Evolutionary conservation across 2,113 vertebrate genomes (phyloP).

Genomic region (Himantopus leucocephalus): DNA sequence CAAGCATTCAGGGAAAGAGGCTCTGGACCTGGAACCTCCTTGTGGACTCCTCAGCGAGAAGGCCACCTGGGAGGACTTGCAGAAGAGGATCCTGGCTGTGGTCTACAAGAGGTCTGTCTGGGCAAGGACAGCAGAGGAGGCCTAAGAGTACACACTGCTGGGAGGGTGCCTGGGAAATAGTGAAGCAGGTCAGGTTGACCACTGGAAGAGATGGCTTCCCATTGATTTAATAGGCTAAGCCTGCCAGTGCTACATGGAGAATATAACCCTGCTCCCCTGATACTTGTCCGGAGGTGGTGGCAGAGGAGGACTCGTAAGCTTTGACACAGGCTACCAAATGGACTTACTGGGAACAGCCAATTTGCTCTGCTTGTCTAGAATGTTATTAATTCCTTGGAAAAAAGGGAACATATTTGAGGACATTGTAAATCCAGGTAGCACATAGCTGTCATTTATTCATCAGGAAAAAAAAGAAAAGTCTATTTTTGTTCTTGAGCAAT

Average conservation of each 20-base stretch:
- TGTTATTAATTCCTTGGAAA: background rate
- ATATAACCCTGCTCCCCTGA: background rate
- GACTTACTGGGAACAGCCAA: background rate
- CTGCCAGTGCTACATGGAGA: background rate
- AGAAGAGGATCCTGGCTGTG: background rate
- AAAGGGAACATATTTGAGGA: background rate
- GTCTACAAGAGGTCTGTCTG: background rate
- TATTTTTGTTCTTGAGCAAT: constrained; percentile 37
- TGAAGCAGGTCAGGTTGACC: background rate
- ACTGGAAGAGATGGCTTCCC: background rate
- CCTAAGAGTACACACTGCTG: background rate
- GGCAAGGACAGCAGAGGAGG: background rate
- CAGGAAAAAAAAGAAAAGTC: background rate
- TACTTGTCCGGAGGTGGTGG: background rate
- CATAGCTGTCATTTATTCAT: constrained; percentile 26
- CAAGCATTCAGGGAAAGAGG: background rate
- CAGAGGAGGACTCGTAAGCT: background rate
- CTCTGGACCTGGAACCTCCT: background rate
- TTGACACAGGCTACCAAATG: background rate
- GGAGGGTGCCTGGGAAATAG: background rate
- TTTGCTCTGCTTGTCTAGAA: background rate
- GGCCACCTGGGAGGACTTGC: background rate
- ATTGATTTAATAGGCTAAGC: background rate
- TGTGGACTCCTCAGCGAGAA: background rate
- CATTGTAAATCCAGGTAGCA: background rate